These are phyloP conservation scores for Alectoris magna DNA, from an alignment of 2,797 vertebrate species.

Conservation along the genomic window DNA sequence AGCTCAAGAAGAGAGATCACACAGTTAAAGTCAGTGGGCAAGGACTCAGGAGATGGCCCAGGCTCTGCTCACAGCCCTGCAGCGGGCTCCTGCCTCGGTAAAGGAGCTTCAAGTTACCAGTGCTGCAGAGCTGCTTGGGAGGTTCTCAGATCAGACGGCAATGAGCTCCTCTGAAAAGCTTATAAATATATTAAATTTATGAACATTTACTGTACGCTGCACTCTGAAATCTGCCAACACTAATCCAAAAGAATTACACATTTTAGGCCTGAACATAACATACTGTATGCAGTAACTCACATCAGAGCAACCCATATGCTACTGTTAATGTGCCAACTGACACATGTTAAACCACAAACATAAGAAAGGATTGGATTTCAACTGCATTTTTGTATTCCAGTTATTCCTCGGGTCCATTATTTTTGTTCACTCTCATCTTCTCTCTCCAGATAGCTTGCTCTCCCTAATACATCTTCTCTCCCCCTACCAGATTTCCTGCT, in stretches of 20 bases:
- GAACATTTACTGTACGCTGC: slow-evolving; percentile 73
- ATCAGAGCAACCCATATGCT: slow-evolving; percentile 80
- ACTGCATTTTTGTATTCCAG: slow-evolving; percentile 65
- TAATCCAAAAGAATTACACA: slow-evolving; percentile 81
- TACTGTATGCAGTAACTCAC: slow-evolving; percentile 79
- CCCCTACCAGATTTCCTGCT: slow-evolving; percentile 54
- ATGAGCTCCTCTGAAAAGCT: slow-evolving; percentile 60
- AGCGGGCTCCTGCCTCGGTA: accelerated
- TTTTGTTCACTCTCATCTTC: slow-evolving; percentile 58
- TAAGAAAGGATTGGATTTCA: slow-evolving; percentile 73
- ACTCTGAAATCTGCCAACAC: slow-evolving; percentile 76
- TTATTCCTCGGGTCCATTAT: slow-evolving; percentile 58
- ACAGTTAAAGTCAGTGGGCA: background rate
- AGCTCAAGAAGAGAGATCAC: background rate
- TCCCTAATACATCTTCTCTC: slow-evolving; percentile 16
- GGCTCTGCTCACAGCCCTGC: background rate
- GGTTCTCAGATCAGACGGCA: slow-evolving; percentile 26
- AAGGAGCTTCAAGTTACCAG: background rate
- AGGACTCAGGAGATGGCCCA: accelerated
- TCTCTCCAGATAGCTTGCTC: slow-evolving; percentile 30
- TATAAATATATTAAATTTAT: slow-evolving; percentile 76
- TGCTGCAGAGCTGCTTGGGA: slow-evolving; percentile 30
- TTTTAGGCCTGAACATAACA: slow-evolving; percentile 79
- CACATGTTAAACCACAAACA: slow-evolving; percentile 80
- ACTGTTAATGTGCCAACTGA: slow-evolving; percentile 79